Base-by-base conservation (phyloP, 1,140 invertebrate species). In the Melitaea cinxia region DNA sequence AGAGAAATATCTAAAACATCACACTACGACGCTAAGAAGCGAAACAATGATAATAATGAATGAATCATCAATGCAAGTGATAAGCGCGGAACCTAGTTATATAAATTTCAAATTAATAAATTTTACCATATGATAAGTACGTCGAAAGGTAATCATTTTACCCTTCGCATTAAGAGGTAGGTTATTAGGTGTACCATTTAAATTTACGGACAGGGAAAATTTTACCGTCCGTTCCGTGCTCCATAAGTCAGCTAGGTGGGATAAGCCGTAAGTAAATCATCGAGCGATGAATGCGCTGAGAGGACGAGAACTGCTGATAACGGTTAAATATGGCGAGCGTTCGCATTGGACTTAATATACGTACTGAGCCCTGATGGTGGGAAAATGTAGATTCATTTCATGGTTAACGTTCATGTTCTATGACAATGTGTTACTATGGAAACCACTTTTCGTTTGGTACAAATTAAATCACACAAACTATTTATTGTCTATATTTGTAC, bases 181-280 rank as follows among this genome's bases (percentile, higher is more conserved):
- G 14, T 12, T 12, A 50, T 50, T 50, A 37, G n/a, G 14, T 15
- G 35, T 37, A 37, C 12, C 23, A 50, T 50, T 50, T n/a, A 26
- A 50, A 50, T 57, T 45, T 21, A 45, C 33, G 33, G 55, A 56
- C 26, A n/a, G 45, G 17, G 61, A 55, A 54, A 17, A 57, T 56
- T 50, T 26, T 30, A 19, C 6, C 42, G 55, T 65, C 62, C 49
- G 54, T 37, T 60, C 65, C 70, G 66, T 69, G 68, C 65, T 72
- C 72, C 74, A 83, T 83, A 83, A 85, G 81, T 88, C 77, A 83
- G 65, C 68, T 67, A 79, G 72, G 69, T 76, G 65, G 85, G 82
- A 88, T 85, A 86, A 88, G 73, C 83, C 65, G 74, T 74, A 71
- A 84, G 82, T 86, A 86, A 88, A 88, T 88, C 83, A 88, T 80